Base-by-base conservation (phyloP, 1,140 invertebrate species). In the Eciton burchellii region DNA sequence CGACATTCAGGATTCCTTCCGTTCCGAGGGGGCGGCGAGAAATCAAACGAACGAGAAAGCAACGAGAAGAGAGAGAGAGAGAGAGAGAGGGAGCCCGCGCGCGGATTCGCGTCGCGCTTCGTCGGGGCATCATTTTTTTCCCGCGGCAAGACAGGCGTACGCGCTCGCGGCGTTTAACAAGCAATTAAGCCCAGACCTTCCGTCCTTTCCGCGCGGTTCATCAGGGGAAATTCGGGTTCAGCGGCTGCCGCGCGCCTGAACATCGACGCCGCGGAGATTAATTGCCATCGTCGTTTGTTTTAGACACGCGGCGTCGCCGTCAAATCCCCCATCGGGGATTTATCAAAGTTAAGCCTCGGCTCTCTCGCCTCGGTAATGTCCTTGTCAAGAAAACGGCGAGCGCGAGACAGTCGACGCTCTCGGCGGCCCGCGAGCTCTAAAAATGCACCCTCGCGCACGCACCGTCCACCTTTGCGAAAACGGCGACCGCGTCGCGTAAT, bases 301-400 rank as follows among this genome's bases (percentile, higher is more conserved):
- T 70, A 79, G 74, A 52, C 81, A 60, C 43, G 47, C 29, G 56
- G 24, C 43, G n/a, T 29, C 63, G 63, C 62, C 74, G 63, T 79
- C 74, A 79, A 79, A 79, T 79, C 74, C 74, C 74, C 74, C 63
- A 35, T 5, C 52, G 65, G 74, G 47, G 57, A 68, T 72, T 84
- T 81, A 71, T 71, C 77, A 81, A 60, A 74, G 73, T 84, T 57
- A 77, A 85, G 72, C 52, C 71, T 77, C 62, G 65, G 43, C 72
- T 71, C 77, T 35, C 19, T 14, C 43, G 29, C 66, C 52, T 82
- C 19, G 47, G 47, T 57, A 68, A 73, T 47, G 84, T 84, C 66
- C 77, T 52, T 62, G 43, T 76, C 52, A 57, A 82, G 84, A 74
- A 68, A 82, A 59, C 63, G 70, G 84, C 54, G 19, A 56, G 62